Conservation (phyloP, 2,797 vertebrate species). For the Carapus acus region DNA sequence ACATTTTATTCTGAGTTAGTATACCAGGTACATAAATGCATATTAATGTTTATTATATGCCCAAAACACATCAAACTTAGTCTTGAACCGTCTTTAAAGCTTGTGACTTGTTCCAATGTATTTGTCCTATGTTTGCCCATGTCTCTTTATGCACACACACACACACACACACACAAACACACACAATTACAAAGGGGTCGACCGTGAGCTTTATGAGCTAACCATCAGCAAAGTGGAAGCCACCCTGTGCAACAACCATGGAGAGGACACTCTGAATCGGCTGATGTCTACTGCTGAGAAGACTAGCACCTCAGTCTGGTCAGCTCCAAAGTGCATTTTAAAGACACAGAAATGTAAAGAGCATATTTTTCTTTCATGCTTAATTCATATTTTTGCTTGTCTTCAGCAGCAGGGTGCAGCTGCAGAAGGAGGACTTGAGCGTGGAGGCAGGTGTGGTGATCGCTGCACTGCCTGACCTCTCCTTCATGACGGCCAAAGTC, state of each 20-base stretch:
- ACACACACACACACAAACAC: too few species aligned
- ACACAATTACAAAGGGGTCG: conserved; percentile 84
- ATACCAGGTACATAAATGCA: background rate
- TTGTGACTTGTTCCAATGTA: background rate
- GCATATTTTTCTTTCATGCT: background rate
- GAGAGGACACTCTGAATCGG: conserved; percentile 79
- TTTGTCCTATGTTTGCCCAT: background rate
- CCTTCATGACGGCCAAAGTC: conserved; percentile 89
- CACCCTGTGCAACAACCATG: conserved; percentile 62
- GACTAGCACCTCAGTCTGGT: conserved; percentile 82
- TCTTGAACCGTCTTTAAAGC: too few species aligned
- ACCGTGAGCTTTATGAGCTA: conserved; percentile 87
- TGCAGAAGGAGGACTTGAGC: conserved; percentile 78
- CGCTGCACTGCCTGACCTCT: conserved; percentile 79
- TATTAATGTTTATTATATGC: background rate
- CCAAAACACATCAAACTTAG: too few species aligned
- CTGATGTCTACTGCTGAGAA: conserved; percentile 86
- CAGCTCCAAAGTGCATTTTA: conserved; percentile 12
- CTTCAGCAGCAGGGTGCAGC: conserved; percentile 70
- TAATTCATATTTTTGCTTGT: conserved; percentile 3
- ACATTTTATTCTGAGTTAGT: too few species aligned
- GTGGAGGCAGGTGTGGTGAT: conserved; percentile 79
- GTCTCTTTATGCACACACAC: conserved; percentile 1
- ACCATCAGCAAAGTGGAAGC: conserved; percentile 83
- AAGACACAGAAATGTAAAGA: too few species aligned